Base-by-base conservation (phyloP, 1,140 invertebrate species). In the Leptinotarsa undecemlineata region DNA sequence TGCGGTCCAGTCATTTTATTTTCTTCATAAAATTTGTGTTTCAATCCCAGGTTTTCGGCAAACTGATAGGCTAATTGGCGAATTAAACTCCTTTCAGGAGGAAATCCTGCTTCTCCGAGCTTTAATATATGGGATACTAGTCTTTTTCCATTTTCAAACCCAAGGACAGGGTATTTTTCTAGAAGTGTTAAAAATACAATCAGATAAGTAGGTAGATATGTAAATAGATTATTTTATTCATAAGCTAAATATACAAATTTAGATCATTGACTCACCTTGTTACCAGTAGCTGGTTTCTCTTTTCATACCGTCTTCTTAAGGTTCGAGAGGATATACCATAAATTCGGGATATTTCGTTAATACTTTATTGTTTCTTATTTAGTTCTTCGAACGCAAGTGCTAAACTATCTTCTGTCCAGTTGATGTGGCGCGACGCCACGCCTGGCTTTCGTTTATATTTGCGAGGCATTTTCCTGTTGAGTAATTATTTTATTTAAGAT, bases 361-460 rank as follows among this genome's bases (percentile, higher is more conserved):
- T 64, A 64, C 62, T 23, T 68, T 11, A 0, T 47, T 57, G 48
- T 57, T 57, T 1, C 0, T 57, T 13, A 57, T 47, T 48, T 13
- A 68, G n/a, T 48, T 68, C 33, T 68, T 68, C 15, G 1, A 68
- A 68, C n/a, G 67, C 67, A 33, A 33, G 26, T 48, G 26, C 20
- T 48, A 42, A 68, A 19, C 67, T 68, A 47, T 68, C 33, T 48
- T 68, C 67, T 48, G 67, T 48, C 67, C 67, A 68, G 26, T 33
- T 68, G 26, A 68, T 68, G 26, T 68, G 42, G 74, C 76, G 76
- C 60, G 81, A 76, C 48, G 71, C 51, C 74, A 70, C 77, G 70
- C 75, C 78, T 74, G 71, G 68, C 73, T 81, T 80, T 75, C 77
- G 76, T 23, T 78, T 81, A 82, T 85, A 91, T 89, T 88, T 92